Conservation (phyloP, 1,140 invertebrate genomes). For the Rhopalosiphum padi region DNA sequence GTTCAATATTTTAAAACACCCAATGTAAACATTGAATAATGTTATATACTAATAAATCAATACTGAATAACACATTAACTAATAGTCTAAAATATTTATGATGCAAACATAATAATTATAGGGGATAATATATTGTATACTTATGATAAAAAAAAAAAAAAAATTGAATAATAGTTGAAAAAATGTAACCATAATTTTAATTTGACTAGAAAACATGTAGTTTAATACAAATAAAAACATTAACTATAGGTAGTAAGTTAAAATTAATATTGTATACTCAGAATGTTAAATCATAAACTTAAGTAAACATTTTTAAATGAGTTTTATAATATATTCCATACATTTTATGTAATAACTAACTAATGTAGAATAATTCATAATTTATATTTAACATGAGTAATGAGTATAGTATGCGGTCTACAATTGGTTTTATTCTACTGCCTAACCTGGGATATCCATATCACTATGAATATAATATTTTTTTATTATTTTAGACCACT, state of each 20-base stretch:
- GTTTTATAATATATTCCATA: background rate
- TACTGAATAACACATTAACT: background rate
- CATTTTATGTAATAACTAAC: background rate
- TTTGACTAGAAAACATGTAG: background rate
- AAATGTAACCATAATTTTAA: background rate
- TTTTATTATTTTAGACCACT: too few relatives aligned
- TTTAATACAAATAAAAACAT: background rate
- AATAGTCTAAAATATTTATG: background rate
- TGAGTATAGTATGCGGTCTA: too few relatives aligned
- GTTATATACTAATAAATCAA: background rate
- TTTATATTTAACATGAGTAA: too few relatives aligned
- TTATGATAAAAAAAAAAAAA: background rate
- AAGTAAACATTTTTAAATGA: background rate
- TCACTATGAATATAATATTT: too few relatives aligned
- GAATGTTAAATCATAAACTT: background rate
- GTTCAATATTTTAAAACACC: background rate
- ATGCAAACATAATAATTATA: background rate
- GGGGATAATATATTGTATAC: background rate
- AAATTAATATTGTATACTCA: background rate
- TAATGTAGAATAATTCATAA: too few relatives aligned
- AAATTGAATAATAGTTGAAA: background rate
- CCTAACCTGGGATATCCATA: too few relatives aligned
- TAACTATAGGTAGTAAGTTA: background rate
- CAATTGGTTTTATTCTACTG: too few relatives aligned
- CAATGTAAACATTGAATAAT: background rate